Evolutionary conservation across 2,797 vertebrate genomes (phyloP), one percentile per base, ranked within the genome.

Genomic region (Pteronotus mesoamericanus): DNA sequence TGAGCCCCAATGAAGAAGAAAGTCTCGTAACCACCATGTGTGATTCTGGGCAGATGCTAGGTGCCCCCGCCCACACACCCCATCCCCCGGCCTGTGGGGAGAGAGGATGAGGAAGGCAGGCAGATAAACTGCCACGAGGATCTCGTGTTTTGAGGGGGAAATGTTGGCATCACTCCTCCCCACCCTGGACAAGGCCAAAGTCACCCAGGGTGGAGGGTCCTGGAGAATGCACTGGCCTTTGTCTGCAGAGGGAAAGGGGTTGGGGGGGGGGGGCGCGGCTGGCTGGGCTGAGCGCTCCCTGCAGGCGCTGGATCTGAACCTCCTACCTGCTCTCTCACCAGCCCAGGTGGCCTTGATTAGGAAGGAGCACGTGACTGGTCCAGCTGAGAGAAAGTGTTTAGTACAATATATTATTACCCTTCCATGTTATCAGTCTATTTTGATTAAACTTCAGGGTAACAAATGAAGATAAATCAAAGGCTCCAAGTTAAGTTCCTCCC

Each of bases 401-500:
- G 44, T 14, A n/a, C 51, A 37, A 61, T 6, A 24, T 3, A 71
- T 6, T 2, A 0, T 64, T 64, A 1, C 37, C 72, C 72, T 97
- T 71, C 46, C 2, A 46, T 64, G 55, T 78, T 29, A 94, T 61
- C 44, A 16, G n/a, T 48, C 18, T 61, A 15, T 44, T 74, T 85
- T 83, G 66, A 37, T 19, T 15, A 68, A 61, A 82, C n/a, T 3
- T 0, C 75, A 39, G 21, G 22, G 39, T 22, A 92, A 86, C 37
- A 44, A 88, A 89, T 32, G 32, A 72, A 77, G 91, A 51, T 86
- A 71, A 82, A 93, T 66, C 26, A 55, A 55, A 39, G 82, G 51
- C 87, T 94, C 91, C 77, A 96, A 96, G 96, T 96, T 34, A 82
- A 72, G 46, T 72, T 95, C 90, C 86, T 95, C 96, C 74, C 2